Evolutionary conservation across 2,888 invertebrate genomes (phyloP).

Genomic region (Congeria kusceri): DNA sequence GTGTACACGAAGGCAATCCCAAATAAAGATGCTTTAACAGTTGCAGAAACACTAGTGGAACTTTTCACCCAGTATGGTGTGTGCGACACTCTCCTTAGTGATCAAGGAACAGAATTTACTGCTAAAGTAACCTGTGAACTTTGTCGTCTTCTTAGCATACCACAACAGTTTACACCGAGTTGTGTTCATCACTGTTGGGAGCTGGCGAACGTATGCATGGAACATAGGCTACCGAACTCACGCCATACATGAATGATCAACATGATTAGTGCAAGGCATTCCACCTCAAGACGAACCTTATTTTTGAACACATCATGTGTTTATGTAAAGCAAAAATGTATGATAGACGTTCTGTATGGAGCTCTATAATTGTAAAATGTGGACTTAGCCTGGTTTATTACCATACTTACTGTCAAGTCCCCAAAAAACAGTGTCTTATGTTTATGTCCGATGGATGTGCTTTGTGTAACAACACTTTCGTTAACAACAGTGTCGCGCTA

Average conservation of each 20-base stretch:
- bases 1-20: constrained; percentile 40
- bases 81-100: constrained; percentile 50
- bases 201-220: constrained; percentile 52
- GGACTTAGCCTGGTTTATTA: too few relatives aligned
- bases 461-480: too few relatives aligned
- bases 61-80: constrained; percentile 49
- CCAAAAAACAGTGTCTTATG: too few relatives aligned
- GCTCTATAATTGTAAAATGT: too few relatives aligned
- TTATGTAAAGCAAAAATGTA: too few relatives aligned
- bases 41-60: constrained; percentile 36
- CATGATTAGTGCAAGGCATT: constrained; percentile 36
- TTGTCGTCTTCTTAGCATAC: constrained; percentile 40
- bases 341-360: too few relatives aligned
- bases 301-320: too few relatives aligned
- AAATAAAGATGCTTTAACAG: constrained; percentile 54
- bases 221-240: constrained; percentile 40
- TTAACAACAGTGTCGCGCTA: too few relatives aligned
- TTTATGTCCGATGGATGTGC: too few relatives aligned
- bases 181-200: constrained; percentile 59
- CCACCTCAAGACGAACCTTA: too few relatives aligned
- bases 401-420: too few relatives aligned
- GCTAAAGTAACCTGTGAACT: constrained; percentile 48
- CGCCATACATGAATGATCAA: constrained; percentile 28
- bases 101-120: constrained; percentile 55
- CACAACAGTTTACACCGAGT: constrained; percentile 51